Evolutionary conservation across 2,888 invertebrate species (phyloP), one percentile per base, ranked within the genome.

Genomic region (Pimpla rufipes): DNA sequence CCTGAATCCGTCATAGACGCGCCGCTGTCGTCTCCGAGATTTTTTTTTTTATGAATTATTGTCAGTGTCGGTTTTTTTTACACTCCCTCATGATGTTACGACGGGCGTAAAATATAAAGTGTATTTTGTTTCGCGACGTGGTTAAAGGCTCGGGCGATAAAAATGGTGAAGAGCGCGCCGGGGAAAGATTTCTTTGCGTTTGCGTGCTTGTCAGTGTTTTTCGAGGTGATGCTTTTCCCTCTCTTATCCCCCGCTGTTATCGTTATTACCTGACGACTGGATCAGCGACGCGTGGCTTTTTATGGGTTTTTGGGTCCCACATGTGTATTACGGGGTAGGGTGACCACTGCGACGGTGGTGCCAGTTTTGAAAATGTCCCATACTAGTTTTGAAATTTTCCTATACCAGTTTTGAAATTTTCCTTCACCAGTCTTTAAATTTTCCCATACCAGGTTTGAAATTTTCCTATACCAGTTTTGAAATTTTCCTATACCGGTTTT

Each of bases 21-120:
- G n/a, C 13, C 35, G 18, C 10, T 18, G 8, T 10, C 1, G 11
- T 37, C 47, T 35, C 73, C 0, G 73, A 18, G 29, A 50, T 62
- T 74, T 71, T 59, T 62, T 62, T 74, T 71, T 59, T 62, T 62
- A 62, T 62, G 62, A 74, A 62, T 47, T 62, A 74, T 74, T 21
- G 62, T 35, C 16, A 16, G 35, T 50, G 3, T 21, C 7, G 6
- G 35, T 74, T 62, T 62, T 74, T 47, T 47, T 35, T 40, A 29
- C 29, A 29, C 29, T 5, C 59, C 7, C 2, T 1, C 18, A 42
- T 71, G 10, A 71, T 57, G 37, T 71, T 57, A 71, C 71, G 55
- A 42, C 40, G 13, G 11, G 42, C 23, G 42, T 71, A 23, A 13
- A 29, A 57, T 57, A 29, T 40, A 18, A 3, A 2, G 29, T 13